A percentile compares a stretch with the other conserved stretches of the same genome.
Evolutionary conservation across 2,888 invertebrate species (phyloP).

Genomic region (Papilio protenor): DNA sequence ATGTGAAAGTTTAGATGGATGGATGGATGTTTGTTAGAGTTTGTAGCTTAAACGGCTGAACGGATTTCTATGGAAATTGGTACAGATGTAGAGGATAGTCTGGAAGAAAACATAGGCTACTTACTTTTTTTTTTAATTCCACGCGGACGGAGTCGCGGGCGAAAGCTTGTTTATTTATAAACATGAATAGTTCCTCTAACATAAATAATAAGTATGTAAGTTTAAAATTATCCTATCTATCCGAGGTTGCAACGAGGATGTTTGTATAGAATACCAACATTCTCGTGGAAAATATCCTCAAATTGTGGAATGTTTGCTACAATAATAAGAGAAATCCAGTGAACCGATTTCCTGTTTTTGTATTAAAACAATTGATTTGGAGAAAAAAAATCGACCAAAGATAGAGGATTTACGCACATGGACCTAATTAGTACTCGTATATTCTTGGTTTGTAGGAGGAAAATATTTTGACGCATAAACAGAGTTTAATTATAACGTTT

Average conservation of each 20-base stretch:
- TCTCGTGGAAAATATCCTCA: neutral
- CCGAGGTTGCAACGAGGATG: neutral
- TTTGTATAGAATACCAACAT: neutral
- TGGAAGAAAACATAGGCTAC: too few species aligned
- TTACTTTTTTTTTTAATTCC: too few species aligned
- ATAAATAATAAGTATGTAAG: neutral
- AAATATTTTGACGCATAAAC: neutral
- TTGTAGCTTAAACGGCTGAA: too few species aligned
- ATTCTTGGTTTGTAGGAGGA: neutral
- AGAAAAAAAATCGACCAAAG: neutral
- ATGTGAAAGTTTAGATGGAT: too few species aligned
- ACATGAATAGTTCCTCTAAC: neutral
- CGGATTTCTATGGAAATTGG: too few species aligned
- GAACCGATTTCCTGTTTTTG: slow-evolving; percentile 21
- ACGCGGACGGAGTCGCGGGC: too few species aligned
- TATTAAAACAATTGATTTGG: neutral
- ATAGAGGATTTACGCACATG: slow-evolving; percentile 4
- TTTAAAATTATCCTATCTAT: too few species aligned
- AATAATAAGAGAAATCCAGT: neutral
- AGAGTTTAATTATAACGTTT: neutral
- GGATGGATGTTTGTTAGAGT: too few species aligned
- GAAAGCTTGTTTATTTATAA: too few species aligned
- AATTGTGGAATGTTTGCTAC: neutral
- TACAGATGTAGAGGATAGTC: too few species aligned
- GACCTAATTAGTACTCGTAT: neutral